phyloP scores from a whole-genome alignment of 1,140 invertebrate species.

The Bombus pyrosoma region DNA sequence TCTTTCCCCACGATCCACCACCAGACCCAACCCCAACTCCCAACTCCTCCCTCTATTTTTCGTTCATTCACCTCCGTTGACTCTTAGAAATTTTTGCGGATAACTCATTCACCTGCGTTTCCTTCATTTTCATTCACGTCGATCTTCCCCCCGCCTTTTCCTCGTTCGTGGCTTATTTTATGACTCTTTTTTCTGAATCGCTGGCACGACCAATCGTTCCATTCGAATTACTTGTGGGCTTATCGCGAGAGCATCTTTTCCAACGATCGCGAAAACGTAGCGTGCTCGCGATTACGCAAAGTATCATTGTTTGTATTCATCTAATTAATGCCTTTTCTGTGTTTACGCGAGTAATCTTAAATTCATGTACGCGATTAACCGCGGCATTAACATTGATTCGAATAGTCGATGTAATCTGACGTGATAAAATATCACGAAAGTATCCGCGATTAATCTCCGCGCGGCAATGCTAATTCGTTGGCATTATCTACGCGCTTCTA shows the following conservation, averaged over 20 bases:
- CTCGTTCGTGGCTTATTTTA: conserved; percentile 24
- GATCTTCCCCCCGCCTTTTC: background rate
- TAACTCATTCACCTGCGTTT: conserved; percentile 42
- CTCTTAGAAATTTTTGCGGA: conserved; percentile 10
- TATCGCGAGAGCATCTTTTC: conserved; percentile 40
- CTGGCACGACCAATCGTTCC: conserved; percentile 1
- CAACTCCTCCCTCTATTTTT: background rate
- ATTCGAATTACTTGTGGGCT: conserved; percentile 25
- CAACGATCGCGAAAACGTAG: background rate
- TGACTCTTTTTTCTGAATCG: conserved; percentile 17
- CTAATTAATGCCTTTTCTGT: conserved; percentile 15
- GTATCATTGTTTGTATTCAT: conserved; percentile 2
- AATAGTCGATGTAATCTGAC: background rate
- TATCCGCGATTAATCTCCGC: background rate
- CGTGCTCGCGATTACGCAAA: background rate
- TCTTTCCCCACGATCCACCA: too few species aligned
- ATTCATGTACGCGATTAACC: background rate
- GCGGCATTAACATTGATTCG: conserved; percentile 7
- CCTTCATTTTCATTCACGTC: conserved; percentile 52
- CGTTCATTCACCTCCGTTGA: conserved; percentile 15
- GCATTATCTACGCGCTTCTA: background rate
- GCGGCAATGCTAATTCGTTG: background rate
- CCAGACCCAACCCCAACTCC: background rate
- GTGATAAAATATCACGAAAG: background rate
- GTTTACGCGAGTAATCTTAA: conserved; percentile 5